These are phyloP conservation scores for Buphagus erythrorhynchus DNA, from an alignment of 2,797 vertebrate species.

Conservation along the genomic window DNA sequence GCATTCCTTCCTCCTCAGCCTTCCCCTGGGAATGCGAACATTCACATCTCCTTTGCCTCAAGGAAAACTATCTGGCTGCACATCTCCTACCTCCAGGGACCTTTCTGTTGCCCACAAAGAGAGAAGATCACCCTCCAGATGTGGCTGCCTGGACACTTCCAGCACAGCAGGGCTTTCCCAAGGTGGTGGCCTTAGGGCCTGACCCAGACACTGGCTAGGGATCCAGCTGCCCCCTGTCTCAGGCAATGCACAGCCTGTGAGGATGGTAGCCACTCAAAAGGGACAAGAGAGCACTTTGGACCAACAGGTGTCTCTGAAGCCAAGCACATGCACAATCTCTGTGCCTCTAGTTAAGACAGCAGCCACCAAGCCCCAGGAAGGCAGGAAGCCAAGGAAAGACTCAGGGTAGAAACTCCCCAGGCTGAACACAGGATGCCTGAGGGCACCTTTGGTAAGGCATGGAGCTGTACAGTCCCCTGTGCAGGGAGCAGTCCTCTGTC, in stretches of 20 bases:
- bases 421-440: neutral
- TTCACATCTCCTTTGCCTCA: neutral
- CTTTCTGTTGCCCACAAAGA: neutral
- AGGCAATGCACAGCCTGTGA: neutral
- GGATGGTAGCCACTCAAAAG: neutral
- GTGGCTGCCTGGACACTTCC: neutral
- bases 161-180: neutral
- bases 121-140: neutral
- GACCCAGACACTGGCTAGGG: neutral
- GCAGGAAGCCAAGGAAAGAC: neutral
- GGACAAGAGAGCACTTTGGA: neutral
- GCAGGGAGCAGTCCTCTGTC: neutral
- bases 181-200: fast-evolving
- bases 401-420: neutral
- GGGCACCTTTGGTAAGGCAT: fast-evolving
- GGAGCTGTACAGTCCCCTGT: fast-evolving
- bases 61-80: neutral
- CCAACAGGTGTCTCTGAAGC: neutral
- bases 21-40: neutral
- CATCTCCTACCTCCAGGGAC: neutral
- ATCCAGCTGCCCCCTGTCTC: fast-evolving
- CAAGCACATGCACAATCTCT: neutral
- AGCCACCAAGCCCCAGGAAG: neutral
- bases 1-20: neutral
- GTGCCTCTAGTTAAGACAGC: neutral